Conservation (phyloP, 2,797 vertebrate species). For the Thalassophryne amazonica region DNA sequence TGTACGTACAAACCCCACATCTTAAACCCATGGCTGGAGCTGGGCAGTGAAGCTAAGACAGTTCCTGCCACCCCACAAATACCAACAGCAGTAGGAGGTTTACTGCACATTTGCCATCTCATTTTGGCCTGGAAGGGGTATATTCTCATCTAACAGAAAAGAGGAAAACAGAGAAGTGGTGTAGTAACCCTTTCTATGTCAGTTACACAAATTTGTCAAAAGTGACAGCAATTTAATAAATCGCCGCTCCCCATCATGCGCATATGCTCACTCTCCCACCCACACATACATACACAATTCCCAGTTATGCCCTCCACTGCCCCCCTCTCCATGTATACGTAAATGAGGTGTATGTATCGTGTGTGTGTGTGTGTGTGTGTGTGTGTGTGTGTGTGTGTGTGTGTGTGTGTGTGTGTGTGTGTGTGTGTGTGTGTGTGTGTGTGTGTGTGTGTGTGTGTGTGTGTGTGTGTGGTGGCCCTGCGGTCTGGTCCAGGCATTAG, state of each 20-base stretch:
- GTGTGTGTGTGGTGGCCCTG: slow-evolving; percentile 64
- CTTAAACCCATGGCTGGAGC: neutral
- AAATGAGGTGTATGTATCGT: slow-evolving; percentile 75
- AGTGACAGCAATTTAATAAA: slow-evolving; percentile 85
- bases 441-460: slow-evolving; percentile 36
- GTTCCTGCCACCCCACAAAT: neutral
- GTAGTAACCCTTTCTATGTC: slow-evolving; percentile 71
- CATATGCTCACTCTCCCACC: slow-evolving; percentile 64
- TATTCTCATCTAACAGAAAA: slow-evolving; percentile 38
- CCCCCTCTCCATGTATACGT: slow-evolving; percentile 76
- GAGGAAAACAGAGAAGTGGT: slow-evolving; percentile 36
- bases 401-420: slow-evolving; percentile 23
- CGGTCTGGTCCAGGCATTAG: slow-evolving; percentile 80
- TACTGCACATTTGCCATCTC: slow-evolving; percentile 3
- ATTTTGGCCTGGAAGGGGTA: slow-evolving; percentile 15
- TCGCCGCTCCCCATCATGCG: slow-evolving; percentile 68
- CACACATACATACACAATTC: slow-evolving; percentile 64
- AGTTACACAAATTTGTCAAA: slow-evolving; percentile 82
- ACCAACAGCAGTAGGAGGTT: slow-evolving; percentile 1
- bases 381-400: neutral
- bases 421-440: slow-evolving; percentile 1
- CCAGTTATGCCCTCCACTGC: slow-evolving; percentile 72
- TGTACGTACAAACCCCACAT: too few species aligned
- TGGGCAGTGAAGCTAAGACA: neutral
- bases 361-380: slow-evolving; percentile 4